phyloP scores from a whole-genome alignment of 2,797 vertebrate genomes.

The Sebastes melanostomus region DNA sequence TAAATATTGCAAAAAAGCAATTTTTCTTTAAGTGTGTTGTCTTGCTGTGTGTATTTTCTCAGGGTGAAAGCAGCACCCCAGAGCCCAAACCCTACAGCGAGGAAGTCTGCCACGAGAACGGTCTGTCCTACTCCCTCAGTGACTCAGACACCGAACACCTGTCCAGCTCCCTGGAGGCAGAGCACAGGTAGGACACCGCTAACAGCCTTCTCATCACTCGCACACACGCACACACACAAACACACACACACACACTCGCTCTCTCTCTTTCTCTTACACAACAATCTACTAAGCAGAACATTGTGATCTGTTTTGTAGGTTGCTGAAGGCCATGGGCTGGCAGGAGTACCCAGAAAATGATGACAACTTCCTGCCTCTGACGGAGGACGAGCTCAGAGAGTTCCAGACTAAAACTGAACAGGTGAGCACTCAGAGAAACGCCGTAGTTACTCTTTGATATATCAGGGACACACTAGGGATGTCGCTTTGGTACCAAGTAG shows the following conservation, averaged over 20 bases:
- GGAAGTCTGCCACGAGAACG: constrained; percentile 91
- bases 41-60: constrained; percentile 18
- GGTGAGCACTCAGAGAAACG: constrained; percentile 75
- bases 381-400: constrained; percentile 97
- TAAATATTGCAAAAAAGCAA: neutral
- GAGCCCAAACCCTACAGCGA: constrained; percentile 95
- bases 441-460: neutral
- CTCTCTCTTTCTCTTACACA: neutral
- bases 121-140: constrained; percentile 91
- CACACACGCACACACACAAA: neutral
- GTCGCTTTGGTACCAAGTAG: too few relatives aligned
- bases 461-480: too few relatives aligned
- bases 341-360: constrained; percentile 98
- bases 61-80: constrained; percentile 92
- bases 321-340: constrained; percentile 99
- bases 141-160: constrained; percentile 92
- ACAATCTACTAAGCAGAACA: neutral
- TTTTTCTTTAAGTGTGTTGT: neutral
- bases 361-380: constrained; percentile 97
- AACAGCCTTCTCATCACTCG: neutral
- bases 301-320: constrained; percentile 70
- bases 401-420: constrained; percentile 98
- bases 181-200: constrained; percentile 88
- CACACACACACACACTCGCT: neutral
- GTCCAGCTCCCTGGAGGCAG: constrained; percentile 97